Evolutionary conservation across 35 echinoderm and acorn worm species (phyloP).

Genomic region (Eucidaris tribuloides): DNA sequence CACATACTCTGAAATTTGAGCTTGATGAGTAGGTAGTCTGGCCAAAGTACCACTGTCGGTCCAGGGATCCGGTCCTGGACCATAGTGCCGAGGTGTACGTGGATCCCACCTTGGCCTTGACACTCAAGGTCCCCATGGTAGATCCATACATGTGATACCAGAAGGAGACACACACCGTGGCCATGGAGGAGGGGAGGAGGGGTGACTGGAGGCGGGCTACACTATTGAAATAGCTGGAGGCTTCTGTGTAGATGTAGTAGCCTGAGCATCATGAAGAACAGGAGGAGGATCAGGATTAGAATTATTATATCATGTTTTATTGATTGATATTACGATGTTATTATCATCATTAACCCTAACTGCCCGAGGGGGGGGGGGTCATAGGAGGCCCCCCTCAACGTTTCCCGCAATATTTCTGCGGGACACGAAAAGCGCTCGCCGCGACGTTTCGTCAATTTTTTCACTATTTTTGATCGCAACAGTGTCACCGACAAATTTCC

Average conservation of each 20-base stretch:
- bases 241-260: slow-evolving; percentile 59
- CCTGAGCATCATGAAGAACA: no score
- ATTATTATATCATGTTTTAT: no score
- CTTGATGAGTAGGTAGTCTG: background rate
- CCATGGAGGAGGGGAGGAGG: background rate
- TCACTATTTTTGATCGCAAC: no score
- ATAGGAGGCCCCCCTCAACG: no score
- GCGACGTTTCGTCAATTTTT: no score
- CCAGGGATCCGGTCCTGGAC: slow-evolving; percentile 28
- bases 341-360: no score
- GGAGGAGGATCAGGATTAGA: no score
- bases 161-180: slow-evolving; percentile 30
- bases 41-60: slow-evolving; percentile 25
- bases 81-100: slow-evolving; percentile 15
- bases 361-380: no score
- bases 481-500: no score
- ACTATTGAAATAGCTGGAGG: slow-evolving; percentile 8
- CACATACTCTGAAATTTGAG: slow-evolving; percentile 10
- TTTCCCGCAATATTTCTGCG: no score
- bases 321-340: no score
- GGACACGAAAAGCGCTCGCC: no score
- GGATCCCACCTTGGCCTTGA: slow-evolving; percentile 18
- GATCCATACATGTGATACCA: slow-evolving; percentile 80
- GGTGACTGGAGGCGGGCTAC: background rate
- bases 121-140: slow-evolving; percentile 9